Conservation (phyloP, 2,113 vertebrate genomes). For the Forbesichthys agassizii region DNA sequence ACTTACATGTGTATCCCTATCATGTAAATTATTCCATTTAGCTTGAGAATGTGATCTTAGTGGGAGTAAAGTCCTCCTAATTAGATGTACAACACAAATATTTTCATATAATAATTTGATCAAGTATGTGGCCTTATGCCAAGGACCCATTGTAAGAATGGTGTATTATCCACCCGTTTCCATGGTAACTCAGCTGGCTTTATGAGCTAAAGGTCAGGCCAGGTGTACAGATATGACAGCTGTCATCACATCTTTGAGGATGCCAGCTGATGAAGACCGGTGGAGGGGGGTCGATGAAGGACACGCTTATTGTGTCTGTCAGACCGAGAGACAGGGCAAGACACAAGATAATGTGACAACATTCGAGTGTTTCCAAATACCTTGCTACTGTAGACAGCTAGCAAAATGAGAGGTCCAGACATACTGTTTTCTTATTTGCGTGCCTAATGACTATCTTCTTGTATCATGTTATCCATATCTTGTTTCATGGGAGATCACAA, state of each 20-base stretch:
- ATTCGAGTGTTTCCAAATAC: no score
- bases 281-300: slow-evolving; percentile 30
- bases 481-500: no score
- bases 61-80: background rate
- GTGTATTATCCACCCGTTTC: slow-evolving; percentile 26
- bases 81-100: background rate
- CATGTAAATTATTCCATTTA: no score
- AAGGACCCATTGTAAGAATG: background rate
- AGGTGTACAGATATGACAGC: slow-evolving; percentile 21
- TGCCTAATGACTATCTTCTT: background rate
- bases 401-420: background rate
- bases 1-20: background rate
- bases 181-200: slow-evolving; percentile 11
- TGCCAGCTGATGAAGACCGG: slow-evolving; percentile 25
- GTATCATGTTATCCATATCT: background rate
- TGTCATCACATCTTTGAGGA: slow-evolving; percentile 30
- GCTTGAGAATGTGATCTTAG: no score
- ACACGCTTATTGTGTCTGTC: slow-evolving; percentile 48
- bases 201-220: slow-evolving; percentile 23
- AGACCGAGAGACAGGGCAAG: slow-evolving; percentile 4
- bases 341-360: background rate
- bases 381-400: background rate
- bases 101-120: background rate
- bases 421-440: background rate
- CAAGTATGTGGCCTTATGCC: background rate